A percentile compares a stretch with the other conserved stretches of the same genome.
These are phyloP conservation scores for Panzeria rudis DNA, from an alignment of 2,888 invertebrate genomes.

Conservation along the genomic window DNA sequence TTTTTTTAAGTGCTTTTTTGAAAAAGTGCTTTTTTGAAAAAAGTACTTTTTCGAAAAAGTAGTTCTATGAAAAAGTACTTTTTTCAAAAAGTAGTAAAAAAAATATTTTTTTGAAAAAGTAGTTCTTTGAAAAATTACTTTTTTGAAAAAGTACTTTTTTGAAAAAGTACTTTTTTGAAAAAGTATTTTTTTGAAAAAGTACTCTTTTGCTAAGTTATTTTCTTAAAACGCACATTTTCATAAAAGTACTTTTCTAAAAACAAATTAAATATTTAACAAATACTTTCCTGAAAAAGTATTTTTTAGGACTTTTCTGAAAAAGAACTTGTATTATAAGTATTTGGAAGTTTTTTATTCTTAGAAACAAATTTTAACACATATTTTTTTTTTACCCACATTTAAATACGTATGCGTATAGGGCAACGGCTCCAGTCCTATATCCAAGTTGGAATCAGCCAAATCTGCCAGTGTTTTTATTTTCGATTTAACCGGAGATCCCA, in stretches of 20 bases:
- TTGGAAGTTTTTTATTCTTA: background rate
- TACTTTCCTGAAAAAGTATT: background rate
- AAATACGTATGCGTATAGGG: slow-evolving; percentile 79
- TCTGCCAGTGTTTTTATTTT: slow-evolving; percentile 84
- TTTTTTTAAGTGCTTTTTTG: no score
- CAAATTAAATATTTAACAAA: no score
- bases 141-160: background rate
- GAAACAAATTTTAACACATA: background rate
- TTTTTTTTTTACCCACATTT: slow-evolving; percentile 77
- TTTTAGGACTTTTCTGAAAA: background rate
- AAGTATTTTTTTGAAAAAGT: background rate
- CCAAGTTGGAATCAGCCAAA: slow-evolving; percentile 85
- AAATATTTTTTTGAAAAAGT: background rate
- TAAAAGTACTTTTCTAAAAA: background rate
- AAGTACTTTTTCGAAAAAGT: background rate
- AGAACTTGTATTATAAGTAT: background rate
- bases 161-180: background rate
- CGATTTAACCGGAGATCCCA: slow-evolving; percentile 85
- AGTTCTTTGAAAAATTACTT: background rate
- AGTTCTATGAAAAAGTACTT: background rate
- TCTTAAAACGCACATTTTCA: background rate
- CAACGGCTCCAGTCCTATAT: slow-evolving; percentile 85
- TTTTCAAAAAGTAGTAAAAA: background rate
- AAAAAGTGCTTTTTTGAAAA: background rate
- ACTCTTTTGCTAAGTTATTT: background rate